Conservation (phyloP, 1,140 invertebrate species). For the Pseudoatta argentina region DNA sequence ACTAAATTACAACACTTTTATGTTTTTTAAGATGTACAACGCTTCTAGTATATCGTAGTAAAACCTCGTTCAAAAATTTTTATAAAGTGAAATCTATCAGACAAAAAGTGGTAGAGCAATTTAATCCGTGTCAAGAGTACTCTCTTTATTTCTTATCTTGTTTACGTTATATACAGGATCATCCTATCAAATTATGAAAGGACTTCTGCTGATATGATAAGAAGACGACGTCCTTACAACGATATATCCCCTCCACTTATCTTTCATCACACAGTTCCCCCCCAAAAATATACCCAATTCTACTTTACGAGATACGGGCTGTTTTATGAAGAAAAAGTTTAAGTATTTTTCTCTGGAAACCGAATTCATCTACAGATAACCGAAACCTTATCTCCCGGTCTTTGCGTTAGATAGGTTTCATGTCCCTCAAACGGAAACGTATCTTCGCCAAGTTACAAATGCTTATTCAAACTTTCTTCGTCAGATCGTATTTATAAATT, state of each 20-base stretch:
- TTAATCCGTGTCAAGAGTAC: not conserved
- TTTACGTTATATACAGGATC: slow-evolving; percentile 7
- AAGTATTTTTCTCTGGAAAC: slow-evolving; percentile 26
- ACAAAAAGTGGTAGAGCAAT: slow-evolving; percentile 2
- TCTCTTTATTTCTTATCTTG: slow-evolving; percentile 8
- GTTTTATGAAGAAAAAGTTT: slow-evolving; percentile 30
- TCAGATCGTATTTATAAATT: not conserved
- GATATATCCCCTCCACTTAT: slow-evolving; percentile 24
- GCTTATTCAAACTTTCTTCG: slow-evolving; percentile 3
- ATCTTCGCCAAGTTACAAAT: slow-evolving; percentile 17
- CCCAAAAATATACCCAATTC: slow-evolving; percentile 4
- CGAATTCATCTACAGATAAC: slow-evolving; percentile 27
- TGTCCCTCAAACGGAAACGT: not conserved
- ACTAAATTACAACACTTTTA: slow-evolving; percentile 7
- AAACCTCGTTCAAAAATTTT: slow-evolving; percentile 16
- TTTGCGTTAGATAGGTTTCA: not conserved
- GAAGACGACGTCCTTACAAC: slow-evolving; percentile 3
- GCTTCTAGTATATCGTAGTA: not conserved
- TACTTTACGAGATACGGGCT: not conserved
- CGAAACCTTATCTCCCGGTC: slow-evolving; percentile 7
- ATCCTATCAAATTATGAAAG: slow-evolving; percentile 19
- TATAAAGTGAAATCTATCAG: slow-evolving; percentile 19
- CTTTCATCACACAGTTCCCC: not conserved
- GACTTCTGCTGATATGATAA: slow-evolving; percentile 41
- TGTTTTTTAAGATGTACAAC: slow-evolving; percentile 9